phyloP scores from a whole-genome alignment of 2,797 vertebrate species.

The Meriones psammophilus region DNA sequence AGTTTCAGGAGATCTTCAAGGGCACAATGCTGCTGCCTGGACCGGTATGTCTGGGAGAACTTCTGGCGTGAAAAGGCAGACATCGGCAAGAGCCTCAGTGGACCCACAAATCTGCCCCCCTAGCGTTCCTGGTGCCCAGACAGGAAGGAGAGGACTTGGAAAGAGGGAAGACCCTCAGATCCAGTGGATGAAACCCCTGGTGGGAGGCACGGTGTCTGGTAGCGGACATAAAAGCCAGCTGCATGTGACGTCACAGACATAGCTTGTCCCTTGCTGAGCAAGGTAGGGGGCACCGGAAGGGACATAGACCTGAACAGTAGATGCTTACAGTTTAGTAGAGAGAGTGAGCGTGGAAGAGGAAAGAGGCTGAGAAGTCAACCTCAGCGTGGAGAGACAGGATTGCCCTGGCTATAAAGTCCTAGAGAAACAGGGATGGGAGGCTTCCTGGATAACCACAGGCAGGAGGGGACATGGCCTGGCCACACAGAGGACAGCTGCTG shows the following conservation, averaged over 20 bases:
- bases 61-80: not conserved
- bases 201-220: not conserved
- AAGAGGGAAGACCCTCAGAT: not conserved
- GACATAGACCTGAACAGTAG: not conserved
- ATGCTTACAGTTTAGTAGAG: not conserved
- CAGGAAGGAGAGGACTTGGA: not conserved
- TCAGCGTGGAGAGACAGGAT: not conserved
- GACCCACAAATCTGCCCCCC: not conserved
- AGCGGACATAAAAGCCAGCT: accelerated
- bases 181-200: not conserved
- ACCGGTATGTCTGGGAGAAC: not conserved
- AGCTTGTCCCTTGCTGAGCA: accelerated
- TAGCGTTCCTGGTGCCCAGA: not conserved
- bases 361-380: not conserved
- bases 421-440: not conserved
- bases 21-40: not conserved
- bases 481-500: not conserved
- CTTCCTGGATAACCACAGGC: not conserved
- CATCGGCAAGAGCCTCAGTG: not conserved
- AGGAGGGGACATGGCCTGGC: not conserved
- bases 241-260: accelerated
- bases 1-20: constrained; percentile 11
- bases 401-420: not conserved
- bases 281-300: accelerated
- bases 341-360: not conserved